Evolutionary conservation across 2,888 invertebrate species (phyloP), one percentile per base, ranked within the genome.

Genomic region (Acronicta psi): DNA sequence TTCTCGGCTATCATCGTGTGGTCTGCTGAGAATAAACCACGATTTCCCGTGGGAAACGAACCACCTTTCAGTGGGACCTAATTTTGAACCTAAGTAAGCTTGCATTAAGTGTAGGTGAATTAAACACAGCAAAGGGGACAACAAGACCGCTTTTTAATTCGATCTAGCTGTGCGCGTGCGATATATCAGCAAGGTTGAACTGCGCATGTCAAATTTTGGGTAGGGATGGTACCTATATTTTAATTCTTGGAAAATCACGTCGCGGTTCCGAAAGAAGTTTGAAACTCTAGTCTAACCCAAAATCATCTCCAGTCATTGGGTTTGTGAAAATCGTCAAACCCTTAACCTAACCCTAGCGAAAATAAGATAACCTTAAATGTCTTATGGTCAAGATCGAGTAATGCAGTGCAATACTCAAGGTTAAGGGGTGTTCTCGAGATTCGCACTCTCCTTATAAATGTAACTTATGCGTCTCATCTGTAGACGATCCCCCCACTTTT

Each of bases 31-130:
- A 54, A 69, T 64, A 69, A 50, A 43, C 64, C 64, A 64, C 59
- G 64, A 69, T 50, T 68, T 64, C 64, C 67, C 67, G 67, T 68
- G 67, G 67, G 67, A 68, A 68, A 50, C 46, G 64, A 52, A 54
- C 53, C 64, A 69, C 51, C 64, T 64, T 69, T 54, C 53, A 54
- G 46, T 41, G 17, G 57, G 49, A 63, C 55, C 46, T 67, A 55
- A 55, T 67, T 55, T 45, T 67, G 65, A 67, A 61, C 61, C 36
- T 46, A 25, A 38, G 23, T 45, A 16, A 16, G 42, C 42, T 47
- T n/a, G 14, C 20, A 29, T 43, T 18, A 43, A 34, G 49, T 46
- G 37, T 36, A 38, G 44, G 43, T 41, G 23, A 65, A 66, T 66
- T 47, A 53, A 31, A 49, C 25, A 53, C 44, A 53, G 13, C 37